Conservation (phyloP, 2,888 invertebrate genomes). For the Limenitis arthemis region DNA sequence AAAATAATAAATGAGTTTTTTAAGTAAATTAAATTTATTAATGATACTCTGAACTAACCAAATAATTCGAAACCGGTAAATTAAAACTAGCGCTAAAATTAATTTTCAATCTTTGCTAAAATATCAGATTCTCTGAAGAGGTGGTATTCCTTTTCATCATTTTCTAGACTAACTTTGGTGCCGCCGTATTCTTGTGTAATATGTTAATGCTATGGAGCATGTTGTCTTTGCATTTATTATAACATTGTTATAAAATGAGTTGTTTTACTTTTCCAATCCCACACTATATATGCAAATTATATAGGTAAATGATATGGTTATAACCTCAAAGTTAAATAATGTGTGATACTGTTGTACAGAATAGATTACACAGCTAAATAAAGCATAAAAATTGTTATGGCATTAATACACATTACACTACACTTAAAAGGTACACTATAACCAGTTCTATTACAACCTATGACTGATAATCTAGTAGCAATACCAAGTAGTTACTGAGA, state of each 20-base stretch:
- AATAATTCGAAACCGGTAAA: slow-evolving; percentile 46
- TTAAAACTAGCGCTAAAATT: slow-evolving; percentile 48
- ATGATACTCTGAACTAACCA: slow-evolving; percentile 53
- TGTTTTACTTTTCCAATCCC: slow-evolving; percentile 32
- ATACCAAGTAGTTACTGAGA: too few species aligned
- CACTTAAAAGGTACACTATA: too few species aligned
- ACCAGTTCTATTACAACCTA: too few species aligned
- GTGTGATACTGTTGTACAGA: too few species aligned
- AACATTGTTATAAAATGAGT: slow-evolving; percentile 54
- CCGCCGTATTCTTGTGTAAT: slow-evolving; percentile 93
- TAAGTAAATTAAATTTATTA: too few species aligned
- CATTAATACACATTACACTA: too few species aligned
- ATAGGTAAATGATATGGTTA: too few species aligned
- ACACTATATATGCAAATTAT: slow-evolving; percentile 1
- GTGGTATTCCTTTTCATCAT: slow-evolving; percentile 93
- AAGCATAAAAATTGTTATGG: too few species aligned
- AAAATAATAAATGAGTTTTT: too few species aligned
- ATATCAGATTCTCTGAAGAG: slow-evolving; percentile 97
- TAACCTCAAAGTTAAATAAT: too few species aligned
- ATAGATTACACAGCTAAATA: too few species aligned
- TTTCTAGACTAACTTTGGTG: slow-evolving; percentile 93
- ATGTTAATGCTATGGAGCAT: slow-evolving; percentile 46
- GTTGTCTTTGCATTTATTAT: slow-evolving; percentile 66
- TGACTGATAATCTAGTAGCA: too few species aligned
- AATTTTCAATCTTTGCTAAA: slow-evolving; percentile 88